These are phyloP conservation scores for Tetramorium parvispinum DNA, from an alignment of 1,140 invertebrate genomes.

Conservation along the genomic window DNA sequence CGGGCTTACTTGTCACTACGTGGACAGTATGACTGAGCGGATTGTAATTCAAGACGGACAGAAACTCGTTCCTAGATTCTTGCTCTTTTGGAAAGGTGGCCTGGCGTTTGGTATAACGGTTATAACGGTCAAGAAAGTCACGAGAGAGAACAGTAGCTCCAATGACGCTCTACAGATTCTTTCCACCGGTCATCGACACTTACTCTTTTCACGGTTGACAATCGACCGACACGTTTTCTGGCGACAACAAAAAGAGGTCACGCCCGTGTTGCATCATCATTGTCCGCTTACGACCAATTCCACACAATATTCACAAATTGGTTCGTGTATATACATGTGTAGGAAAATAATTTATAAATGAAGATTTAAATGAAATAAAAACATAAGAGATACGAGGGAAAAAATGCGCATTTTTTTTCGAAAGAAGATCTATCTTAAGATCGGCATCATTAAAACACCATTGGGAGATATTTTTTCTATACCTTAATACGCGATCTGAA, in stretches of 20 bases:
- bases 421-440: not conserved
- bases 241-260: not conserved
- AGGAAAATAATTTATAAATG: not conserved
- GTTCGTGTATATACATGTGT: not conserved
- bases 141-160: constrained; percentile 61
- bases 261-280: not conserved
- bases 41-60: constrained; percentile 76
- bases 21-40: constrained; percentile 42
- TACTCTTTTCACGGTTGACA: constrained; percentile 51
- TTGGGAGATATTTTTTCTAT: not conserved
- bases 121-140: constrained; percentile 80
- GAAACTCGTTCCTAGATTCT: constrained; percentile 81
- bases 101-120: constrained; percentile 80
- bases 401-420: not conserved
- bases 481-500: not conserved
- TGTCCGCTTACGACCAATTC: not conserved
- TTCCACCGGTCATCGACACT: constrained; percentile 64
- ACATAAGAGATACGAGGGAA: too few relatives aligned
- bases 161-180: constrained; percentile 63
- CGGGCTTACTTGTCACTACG: not conserved
- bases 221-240: constrained; percentile 14
- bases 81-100: constrained; percentile 81
- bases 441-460: not conserved
- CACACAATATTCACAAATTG: not conserved
- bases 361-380: not conserved